Evolutionary conservation across 2,113 vertebrate species (phyloP), one percentile per base, ranked within the genome.

Genomic region (Ptyas mucosa): DNA sequence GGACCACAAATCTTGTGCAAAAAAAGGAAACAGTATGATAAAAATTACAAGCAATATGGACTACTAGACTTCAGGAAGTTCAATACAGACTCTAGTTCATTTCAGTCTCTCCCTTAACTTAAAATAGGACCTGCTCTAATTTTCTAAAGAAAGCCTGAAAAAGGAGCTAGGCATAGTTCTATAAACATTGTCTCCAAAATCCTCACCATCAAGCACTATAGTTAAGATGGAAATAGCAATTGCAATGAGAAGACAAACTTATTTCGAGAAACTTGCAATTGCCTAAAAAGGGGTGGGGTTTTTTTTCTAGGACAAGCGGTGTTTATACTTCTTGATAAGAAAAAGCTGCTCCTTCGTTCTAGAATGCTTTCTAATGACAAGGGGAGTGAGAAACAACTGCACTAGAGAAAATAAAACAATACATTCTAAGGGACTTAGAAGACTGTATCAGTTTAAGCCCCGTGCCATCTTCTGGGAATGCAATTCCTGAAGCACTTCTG

Each of bases 81-180:
- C n/a, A 61, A 55, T 46, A 89, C 8, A 87, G 53, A 58, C 4
- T 57, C 54, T 10, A 53, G 58, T 93, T 46, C 55, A 81, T 5
- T 15, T 61, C n/a, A 90, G 3, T 46, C 86, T 23, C 10, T 8
- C 93, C n/a, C 39, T 85, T 49, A 94, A 91, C 43, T 58, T 54
- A 92, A 94, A 34, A 26, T 39, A 52, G 29, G 24, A 64, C 8
- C 93, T 94, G 93, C 89, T 39, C 26, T 34, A 51, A 49, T 29
- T 87, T 94, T 54, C 91, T n/a, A 85, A 49, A 18, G 43, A 51
- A 81, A 46, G 11, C 89, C 23, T 92, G 43, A 94, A 90, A 94
- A 90, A 43, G 39, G 89, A 8, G 14, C 26, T 89, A 91, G 58
- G 64, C 3, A 58, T 92, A 93, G 75, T 88, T 86, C n/a, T 43